Evolutionary conservation across 2,888 invertebrate genomes (phyloP).

Genomic region (Calliphora vomitoria): DNA sequence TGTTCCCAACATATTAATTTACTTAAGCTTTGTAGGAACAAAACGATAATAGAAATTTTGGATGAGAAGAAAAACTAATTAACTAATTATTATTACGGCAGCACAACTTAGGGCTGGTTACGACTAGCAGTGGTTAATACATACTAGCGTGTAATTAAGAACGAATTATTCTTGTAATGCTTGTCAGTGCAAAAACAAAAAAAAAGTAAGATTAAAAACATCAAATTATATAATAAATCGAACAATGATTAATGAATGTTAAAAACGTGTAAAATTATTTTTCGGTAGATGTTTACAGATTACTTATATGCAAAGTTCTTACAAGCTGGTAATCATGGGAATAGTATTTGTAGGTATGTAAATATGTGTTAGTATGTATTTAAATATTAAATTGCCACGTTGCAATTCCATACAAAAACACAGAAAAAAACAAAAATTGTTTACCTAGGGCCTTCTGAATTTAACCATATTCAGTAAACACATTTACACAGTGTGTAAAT

Average conservation of each 20-base stretch:
- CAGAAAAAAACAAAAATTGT: too few species aligned
- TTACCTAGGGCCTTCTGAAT: too few species aligned
- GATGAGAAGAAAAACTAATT: slow-evolving; percentile 28
- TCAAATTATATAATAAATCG: not conserved
- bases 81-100: slow-evolving; percentile 46
- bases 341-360: too few species aligned
- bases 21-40: not conserved
- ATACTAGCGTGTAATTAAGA: slow-evolving; percentile 17
- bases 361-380: too few species aligned
- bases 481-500: too few species aligned
- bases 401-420: too few species aligned
- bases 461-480: too few species aligned
- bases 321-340: not conserved
- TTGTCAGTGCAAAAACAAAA: slow-evolving; percentile 9
- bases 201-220: not conserved
- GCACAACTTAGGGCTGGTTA: not conserved
- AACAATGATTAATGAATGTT: slow-evolving; percentile 53
- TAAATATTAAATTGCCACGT: too few species aligned
- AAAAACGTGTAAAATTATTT: not conserved
- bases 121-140: not conserved
- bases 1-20: slow-evolving; percentile 8
- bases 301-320: not conserved
- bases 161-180: slow-evolving; percentile 41
- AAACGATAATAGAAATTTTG: not conserved
- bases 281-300: not conserved